A percentile compares a stretch with the other conserved stretches of the same genome.
Evolutionary conservation across 2,888 invertebrate genomes (phyloP).

Genomic region (Lochmaea capreae): DNA sequence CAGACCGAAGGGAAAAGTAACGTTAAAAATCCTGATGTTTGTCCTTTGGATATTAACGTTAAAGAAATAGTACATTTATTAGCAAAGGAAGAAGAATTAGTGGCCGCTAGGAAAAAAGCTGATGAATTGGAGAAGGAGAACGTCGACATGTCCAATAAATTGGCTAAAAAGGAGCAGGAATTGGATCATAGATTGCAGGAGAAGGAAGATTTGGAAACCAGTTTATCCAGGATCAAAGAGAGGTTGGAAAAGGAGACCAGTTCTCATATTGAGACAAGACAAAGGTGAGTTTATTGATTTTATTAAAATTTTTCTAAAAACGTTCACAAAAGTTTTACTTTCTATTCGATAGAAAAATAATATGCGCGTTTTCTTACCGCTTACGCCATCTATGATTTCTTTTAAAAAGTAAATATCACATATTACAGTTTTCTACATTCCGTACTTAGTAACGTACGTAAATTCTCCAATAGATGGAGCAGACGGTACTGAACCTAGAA

Average conservation of each 20-base stretch:
- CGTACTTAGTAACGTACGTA: neutral
- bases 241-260: constrained; percentile 90
- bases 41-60: constrained; percentile 90
- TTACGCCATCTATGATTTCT: neutral
- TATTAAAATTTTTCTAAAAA: neutral
- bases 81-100: constrained; percentile 93
- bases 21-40: constrained; percentile 83
- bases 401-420: constrained; percentile 4
- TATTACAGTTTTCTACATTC: neutral
- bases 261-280: constrained; percentile 87
- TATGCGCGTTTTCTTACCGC: neutral
- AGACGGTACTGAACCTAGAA: neutral
- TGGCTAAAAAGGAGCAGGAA: constrained; percentile 94
- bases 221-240: constrained; percentile 82
- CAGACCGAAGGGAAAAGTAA: constrained; percentile 63
- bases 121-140: constrained; percentile 91
- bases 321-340: neutral
- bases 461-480: neutral
- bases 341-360: too few relatives aligned
- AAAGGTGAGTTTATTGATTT: constrained; percentile 59
- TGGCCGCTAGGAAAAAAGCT: constrained; percentile 86
- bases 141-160: constrained; percentile 84
- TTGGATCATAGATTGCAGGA: constrained; percentile 90
- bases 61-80: constrained; percentile 89
- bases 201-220: constrained; percentile 91